These are phyloP conservation scores for Clarias batrachus DNA, from an alignment of 2,113 vertebrate genomes.

Conservation along the genomic window DNA sequence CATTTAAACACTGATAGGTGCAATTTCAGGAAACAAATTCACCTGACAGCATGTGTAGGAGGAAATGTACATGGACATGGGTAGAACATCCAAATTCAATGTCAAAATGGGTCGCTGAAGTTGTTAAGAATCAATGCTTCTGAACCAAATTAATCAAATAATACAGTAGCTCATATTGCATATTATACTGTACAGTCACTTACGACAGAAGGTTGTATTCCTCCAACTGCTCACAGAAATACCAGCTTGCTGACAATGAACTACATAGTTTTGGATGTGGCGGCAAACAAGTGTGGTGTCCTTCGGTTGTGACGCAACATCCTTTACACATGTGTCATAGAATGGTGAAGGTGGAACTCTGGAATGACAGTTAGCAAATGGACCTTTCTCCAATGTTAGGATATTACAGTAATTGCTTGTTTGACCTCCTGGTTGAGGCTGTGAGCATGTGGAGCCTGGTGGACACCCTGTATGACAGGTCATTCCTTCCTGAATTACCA, in stretches of 20 bases:
- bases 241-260: conserved; percentile 62
- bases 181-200: conserved; percentile 53
- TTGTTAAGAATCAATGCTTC: background rate
- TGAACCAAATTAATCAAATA: background rate
- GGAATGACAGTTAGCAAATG: conserved; percentile 58
- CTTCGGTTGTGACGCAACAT: conserved; percentile 25
- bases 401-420: conserved; percentile 47
- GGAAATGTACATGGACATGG: no score
- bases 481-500: background rate
- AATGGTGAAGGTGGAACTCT: conserved; percentile 42
- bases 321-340: conserved; percentile 55
- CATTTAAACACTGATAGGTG: no score
- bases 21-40: no score
- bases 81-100: no score
- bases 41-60: no score
- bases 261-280: conserved; percentile 69
- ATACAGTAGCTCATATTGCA: background rate
- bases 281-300: conserved; percentile 59
- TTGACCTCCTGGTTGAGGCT: background rate
- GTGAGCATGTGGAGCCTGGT: conserved; percentile 30
- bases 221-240: conserved; percentile 65
- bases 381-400: conserved; percentile 47
- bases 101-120: no score
- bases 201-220: conserved; percentile 68
- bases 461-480: conserved; percentile 47